Evolutionary conservation across 2,797 vertebrate genomes (phyloP).

Genomic region (Microctenopoma stevenorrisi): DNA sequence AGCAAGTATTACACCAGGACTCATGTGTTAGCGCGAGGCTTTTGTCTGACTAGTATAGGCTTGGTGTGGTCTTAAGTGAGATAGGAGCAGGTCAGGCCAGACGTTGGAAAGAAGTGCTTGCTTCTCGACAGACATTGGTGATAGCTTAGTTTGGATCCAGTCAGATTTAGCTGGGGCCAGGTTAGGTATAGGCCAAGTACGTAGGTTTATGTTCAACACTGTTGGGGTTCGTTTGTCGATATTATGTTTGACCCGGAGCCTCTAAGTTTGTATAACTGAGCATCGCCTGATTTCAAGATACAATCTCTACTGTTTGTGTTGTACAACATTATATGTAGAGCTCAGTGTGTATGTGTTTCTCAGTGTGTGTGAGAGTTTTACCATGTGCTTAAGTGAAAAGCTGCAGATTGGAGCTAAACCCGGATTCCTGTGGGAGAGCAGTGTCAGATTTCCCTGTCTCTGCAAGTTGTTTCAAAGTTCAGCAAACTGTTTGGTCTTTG

Average conservation of each 20-base stretch:
- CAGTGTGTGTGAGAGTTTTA: not conserved
- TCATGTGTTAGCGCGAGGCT: too few species aligned
- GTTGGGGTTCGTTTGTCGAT: not conserved
- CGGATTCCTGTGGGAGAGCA: conserved; percentile 21
- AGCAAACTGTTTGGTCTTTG: conserved; percentile 9
- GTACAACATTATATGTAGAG: not conserved
- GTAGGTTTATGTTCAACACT: too few species aligned
- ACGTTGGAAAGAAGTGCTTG: too few species aligned
- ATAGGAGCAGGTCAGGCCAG: too few species aligned
- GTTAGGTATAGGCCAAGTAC: too few species aligned
- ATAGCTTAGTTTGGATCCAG: not conserved
- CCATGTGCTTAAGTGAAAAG: conserved; percentile 1
- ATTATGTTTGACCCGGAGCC: conserved; percentile 1
- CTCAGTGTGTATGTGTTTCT: conserved; percentile 2
- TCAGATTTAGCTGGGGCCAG: too few species aligned
- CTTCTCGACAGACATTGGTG: not conserved
- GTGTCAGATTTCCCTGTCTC: conserved; percentile 27
- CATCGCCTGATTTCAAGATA: not conserved
- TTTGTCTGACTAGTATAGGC: too few species aligned
- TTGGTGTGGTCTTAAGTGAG: not conserved
- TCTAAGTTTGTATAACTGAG: not conserved
- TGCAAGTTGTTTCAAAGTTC: conserved; percentile 15
- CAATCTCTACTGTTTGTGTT: not conserved
- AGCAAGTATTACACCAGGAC: not conserved
- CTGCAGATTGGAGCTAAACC: conserved; percentile 30